Evolutionary conservation across 2,113 vertebrate genomes (phyloP).

Genomic region (Toxotes jaculatrix): DNA sequence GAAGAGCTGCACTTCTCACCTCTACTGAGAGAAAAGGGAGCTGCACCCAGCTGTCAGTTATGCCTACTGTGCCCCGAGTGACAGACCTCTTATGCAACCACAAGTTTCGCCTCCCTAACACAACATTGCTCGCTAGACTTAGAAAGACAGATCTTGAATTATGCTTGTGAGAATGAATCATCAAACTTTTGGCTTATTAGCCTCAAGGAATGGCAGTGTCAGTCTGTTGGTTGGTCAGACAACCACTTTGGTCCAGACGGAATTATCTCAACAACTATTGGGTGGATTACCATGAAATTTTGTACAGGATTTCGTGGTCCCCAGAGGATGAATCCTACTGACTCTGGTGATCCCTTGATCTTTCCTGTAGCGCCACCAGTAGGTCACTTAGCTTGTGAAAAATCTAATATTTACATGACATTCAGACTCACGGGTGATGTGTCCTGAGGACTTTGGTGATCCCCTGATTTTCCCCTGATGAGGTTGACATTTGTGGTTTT

Average conservation of each 20-base stretch:
- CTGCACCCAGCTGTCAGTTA: conserved; percentile 45
- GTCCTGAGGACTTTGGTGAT: neutral
- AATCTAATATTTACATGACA: neutral
- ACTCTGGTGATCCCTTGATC: neutral
- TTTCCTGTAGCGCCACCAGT: neutral
- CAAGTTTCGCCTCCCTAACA: neutral
- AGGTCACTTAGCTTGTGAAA: neutral
- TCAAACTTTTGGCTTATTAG: neutral
- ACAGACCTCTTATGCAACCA: conserved; percentile 44
- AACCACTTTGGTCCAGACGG: neutral
- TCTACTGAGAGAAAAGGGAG: conserved; percentile 31
- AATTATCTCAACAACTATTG: neutral
- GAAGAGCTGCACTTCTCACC: conserved; percentile 52
- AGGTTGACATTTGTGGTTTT: neutral
- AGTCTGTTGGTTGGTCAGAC: neutral
- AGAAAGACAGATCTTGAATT: neutral
- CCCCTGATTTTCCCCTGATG: neutral
- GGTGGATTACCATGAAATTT: no score
- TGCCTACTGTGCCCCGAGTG: conserved; percentile 18
- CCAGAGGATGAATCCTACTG: neutral
- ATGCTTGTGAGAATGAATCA: neutral
- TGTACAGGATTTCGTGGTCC: neutral
- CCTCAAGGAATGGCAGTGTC: neutral
- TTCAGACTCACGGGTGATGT: neutral
- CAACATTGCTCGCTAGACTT: neutral